phyloP scores from a whole-genome alignment of 1,140 invertebrate genomes.

The Lasaia peninsularis region DNA sequence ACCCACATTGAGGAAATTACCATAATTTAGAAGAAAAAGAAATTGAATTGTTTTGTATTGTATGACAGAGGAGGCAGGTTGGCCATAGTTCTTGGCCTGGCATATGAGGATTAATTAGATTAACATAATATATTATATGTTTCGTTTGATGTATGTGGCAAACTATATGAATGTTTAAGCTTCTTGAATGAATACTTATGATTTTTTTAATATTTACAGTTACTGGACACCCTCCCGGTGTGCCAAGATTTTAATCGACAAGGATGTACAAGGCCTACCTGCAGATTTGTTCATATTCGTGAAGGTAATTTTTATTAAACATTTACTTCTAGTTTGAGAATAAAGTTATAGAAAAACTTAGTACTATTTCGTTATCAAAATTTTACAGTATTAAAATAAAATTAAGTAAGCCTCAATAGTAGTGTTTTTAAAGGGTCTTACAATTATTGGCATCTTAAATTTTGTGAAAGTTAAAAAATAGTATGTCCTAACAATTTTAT shows the following conservation, averaged over 20 bases:
- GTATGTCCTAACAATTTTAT: neutral
- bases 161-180: slow-evolving; percentile 31
- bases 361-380: too few relatives aligned
- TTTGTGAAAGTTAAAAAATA: neutral
- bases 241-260: slow-evolving; percentile 99
- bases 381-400: neutral
- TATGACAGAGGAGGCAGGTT: too few relatives aligned
- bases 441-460: neutral
- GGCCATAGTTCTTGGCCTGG: too few relatives aligned
- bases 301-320: slow-evolving; percentile 82
- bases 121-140: too few relatives aligned
- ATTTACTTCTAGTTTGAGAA: neutral
- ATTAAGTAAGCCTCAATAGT: neutral
- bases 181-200: slow-evolving; percentile 40
- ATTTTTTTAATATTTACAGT: slow-evolving; percentile 84
- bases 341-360: neutral
- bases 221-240: slow-evolving; percentile 99
- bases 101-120: too few relatives aligned
- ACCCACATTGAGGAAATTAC: too few relatives aligned
- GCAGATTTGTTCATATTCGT: slow-evolving; percentile 96
- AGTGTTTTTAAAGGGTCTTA: neutral
- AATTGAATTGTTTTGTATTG: too few relatives aligned
- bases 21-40: too few relatives aligned
- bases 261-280: slow-evolving; percentile 94
- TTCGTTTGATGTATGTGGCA: slow-evolving; percentile 22